Evolutionary conservation across 2,113 vertebrate species (phyloP).

Genomic region (Cyanoramphus novaezelandiae): DNA sequence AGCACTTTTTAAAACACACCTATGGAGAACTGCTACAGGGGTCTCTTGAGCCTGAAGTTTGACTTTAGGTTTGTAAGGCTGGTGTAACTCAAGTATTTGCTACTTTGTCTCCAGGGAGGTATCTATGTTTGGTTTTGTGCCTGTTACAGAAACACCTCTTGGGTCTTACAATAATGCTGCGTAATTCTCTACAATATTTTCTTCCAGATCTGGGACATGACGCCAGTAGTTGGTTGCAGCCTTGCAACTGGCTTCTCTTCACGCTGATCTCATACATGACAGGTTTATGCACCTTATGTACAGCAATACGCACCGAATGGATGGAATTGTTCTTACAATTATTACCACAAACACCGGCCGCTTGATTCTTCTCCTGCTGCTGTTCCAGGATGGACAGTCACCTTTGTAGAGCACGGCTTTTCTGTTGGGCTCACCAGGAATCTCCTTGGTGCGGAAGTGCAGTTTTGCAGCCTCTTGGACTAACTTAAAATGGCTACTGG

Average conservation of each 20-base stretch:
- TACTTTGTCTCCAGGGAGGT: not conserved
- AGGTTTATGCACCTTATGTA: constrained; percentile 39
- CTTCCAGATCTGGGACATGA: constrained; percentile 96
- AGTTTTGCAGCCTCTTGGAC: not conserved
- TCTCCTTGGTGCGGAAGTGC: not conserved
- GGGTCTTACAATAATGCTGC: not conserved
- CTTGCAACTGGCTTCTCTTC: constrained; percentile 90
- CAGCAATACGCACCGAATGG: constrained; percentile 23
- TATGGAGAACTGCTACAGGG: not conserved
- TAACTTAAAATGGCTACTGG: not conserved
- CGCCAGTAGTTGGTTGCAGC: constrained; percentile 92
- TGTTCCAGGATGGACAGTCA: constrained; percentile 47
- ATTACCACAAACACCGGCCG: constrained; percentile 66
- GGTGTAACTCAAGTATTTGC: not conserved
- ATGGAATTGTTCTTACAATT: constrained; percentile 31
- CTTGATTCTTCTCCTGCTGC: constrained; percentile 51
- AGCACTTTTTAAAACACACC: not conserved
- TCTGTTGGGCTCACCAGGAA: constrained; percentile 21
- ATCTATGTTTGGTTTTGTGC: not conserved
- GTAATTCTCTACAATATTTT: not conserved
- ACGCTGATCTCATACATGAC: constrained; percentile 76
- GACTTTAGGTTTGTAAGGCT: not conserved
- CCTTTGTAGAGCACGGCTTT: constrained; percentile 22
- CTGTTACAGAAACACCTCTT: not conserved
- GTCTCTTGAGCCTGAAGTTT: not conserved